Evolutionary conservation across 2,113 vertebrate species (phyloP).

Genomic region (Aix galericulata): DNA sequence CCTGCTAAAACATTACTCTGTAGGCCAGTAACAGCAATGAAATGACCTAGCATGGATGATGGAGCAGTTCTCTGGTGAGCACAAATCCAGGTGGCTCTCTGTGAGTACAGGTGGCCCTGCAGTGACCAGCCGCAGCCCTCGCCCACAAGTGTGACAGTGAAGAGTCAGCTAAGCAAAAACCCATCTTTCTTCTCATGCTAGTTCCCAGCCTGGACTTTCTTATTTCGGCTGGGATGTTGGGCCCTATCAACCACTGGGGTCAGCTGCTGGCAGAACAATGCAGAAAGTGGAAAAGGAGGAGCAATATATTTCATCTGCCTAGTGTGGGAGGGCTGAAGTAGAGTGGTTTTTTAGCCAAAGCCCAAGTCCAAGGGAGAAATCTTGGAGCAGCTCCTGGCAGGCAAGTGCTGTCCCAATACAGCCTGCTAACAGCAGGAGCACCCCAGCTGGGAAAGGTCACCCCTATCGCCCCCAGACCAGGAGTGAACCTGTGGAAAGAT

Average conservation of each 20-base stretch:
- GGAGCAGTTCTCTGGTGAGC: background rate
- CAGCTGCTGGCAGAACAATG: background rate
- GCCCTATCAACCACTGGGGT: accelerated
- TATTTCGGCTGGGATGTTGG: background rate
- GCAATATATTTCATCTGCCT: too few relatives aligned
- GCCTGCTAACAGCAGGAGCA: background rate
- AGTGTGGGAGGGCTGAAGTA: accelerated
- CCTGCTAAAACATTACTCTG: background rate
- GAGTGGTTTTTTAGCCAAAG: background rate
- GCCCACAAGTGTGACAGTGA: accelerated
- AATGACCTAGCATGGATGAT: accelerated
- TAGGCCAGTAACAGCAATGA: background rate
- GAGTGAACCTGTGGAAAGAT: background rate
- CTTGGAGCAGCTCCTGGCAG: background rate
- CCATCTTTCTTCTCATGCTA: background rate
- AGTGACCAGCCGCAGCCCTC: background rate
- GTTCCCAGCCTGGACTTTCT: background rate
- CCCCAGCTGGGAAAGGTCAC: background rate
- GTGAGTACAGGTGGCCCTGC: accelerated
- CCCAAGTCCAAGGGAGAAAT: accelerated
- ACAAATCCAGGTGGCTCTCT: background rate
- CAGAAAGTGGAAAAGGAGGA: background rate
- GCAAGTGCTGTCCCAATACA: background rate
- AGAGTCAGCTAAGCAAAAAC: background rate
- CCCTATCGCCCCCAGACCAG: background rate